Conservation (phyloP, 2,888 invertebrate species). For the Serrognathus titanus region DNA sequence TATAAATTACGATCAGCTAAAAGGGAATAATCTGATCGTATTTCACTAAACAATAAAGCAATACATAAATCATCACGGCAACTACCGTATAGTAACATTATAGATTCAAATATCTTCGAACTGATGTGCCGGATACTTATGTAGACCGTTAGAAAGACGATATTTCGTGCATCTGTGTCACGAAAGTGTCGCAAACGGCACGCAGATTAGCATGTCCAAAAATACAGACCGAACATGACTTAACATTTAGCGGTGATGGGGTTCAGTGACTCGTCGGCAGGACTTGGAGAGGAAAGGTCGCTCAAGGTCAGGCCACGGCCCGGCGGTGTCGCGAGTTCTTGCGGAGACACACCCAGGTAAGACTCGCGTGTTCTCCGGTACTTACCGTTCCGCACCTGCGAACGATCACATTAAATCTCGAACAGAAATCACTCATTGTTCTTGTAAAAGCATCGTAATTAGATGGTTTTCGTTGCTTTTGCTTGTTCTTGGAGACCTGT, state of each 20-base stretch:
- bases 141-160: too few species aligned
- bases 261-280: slow-evolving; percentile 16
- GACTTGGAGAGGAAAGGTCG: slow-evolving; percentile 16
- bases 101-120: too few species aligned
- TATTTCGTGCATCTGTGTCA: too few species aligned
- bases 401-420: slow-evolving; percentile 3
- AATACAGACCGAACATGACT: slow-evolving; percentile 1
- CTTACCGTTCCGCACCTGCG: slow-evolving; percentile 18
- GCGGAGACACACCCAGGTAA: slow-evolving; percentile 16
- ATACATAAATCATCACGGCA: too few species aligned
- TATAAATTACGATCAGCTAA: too few species aligned
- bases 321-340: slow-evolving; percentile 14
- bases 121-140: too few species aligned
- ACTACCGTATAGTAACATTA: too few species aligned
- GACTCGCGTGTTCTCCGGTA: slow-evolving; percentile 15
- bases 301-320: slow-evolving; percentile 15
- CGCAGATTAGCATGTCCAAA: neutral
- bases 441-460: neutral
- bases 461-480: neutral
- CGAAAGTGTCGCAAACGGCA: neutral
- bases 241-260: slow-evolving; percentile 10
- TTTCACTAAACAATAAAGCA: too few species aligned
- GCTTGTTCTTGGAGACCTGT: too few species aligned
- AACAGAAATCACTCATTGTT: neutral
- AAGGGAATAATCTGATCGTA: too few species aligned